Conservation (phyloP, 2,113 vertebrate genomes). For the Excalfactoria chinensis region DNA sequence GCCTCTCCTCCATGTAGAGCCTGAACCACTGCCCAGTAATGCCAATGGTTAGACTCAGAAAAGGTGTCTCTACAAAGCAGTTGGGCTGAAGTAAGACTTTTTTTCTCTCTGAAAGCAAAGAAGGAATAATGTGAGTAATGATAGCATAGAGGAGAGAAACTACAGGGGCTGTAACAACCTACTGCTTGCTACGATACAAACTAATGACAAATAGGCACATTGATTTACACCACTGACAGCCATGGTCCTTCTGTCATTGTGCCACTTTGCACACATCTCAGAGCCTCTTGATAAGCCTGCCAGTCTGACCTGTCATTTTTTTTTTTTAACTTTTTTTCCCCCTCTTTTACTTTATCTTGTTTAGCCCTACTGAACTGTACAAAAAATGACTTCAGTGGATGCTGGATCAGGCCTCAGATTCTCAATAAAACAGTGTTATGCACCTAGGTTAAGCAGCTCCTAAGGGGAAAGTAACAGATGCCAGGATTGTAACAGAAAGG, state of each 20-base stretch:
- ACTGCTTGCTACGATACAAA: not conserved
- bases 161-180: not conserved
- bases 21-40: not conserved
- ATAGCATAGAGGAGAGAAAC: not conserved
- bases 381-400: not conserved
- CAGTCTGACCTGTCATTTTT: not conserved
- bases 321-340: not conserved
- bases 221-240: rapidly evolving
- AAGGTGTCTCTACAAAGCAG: not conserved
- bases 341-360: not conserved
- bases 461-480: constrained; percentile 43
- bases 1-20: not conserved
- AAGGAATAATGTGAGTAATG: not conserved
- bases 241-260: not conserved
- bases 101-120: not conserved
- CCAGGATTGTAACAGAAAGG: constrained; percentile 35
- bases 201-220: not conserved
- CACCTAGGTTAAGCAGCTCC: constrained; percentile 22
- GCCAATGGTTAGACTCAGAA: not conserved
- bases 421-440: constrained; percentile 14
- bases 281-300: not conserved
- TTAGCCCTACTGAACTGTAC: not conserved
- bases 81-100: not conserved
- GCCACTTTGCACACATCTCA: not conserved
- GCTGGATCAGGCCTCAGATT: not conserved